These are phyloP conservation scores for Brachionus koreanus DNA, from an alignment of 1,140 invertebrate genomes.

Conservation along the genomic window DNA sequence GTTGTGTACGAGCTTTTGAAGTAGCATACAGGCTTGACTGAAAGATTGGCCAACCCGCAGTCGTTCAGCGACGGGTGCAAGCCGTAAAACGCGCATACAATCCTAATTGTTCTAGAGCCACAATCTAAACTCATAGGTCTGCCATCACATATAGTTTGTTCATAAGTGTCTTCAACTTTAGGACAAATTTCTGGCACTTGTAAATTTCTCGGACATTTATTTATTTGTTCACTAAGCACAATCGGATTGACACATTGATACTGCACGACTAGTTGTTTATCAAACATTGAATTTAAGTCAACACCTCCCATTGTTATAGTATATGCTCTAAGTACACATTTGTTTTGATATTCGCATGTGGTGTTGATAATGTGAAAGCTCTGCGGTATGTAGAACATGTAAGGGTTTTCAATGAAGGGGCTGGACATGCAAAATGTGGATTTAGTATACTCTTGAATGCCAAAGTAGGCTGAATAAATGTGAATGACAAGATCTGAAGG, in stretches of 20 bases:
- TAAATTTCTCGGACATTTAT: not conserved
- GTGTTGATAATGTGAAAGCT: not conserved
- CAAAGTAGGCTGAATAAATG: slow-evolving; percentile 32
- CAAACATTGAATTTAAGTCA: not conserved
- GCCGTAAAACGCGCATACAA: slow-evolving; percentile 23
- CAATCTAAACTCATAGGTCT: not conserved
- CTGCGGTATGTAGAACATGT: not conserved
- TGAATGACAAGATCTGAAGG: slow-evolving; percentile 6
- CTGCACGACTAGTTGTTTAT: slow-evolving; percentile 24
- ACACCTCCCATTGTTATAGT: not conserved
- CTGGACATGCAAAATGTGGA: not conserved
- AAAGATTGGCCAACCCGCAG: not conserved
- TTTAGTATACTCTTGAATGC: not conserved
- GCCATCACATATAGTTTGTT: slow-evolving; percentile 20
- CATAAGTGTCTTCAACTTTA: not conserved
- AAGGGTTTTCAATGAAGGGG: not conserved
- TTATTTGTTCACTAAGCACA: not conserved
- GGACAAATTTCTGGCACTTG: slow-evolving; percentile 16
- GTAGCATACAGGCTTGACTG: slow-evolving; percentile 22
- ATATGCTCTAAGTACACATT: not conserved
- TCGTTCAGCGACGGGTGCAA: not conserved
- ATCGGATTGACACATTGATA: slow-evolving; percentile 38
- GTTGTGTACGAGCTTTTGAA: slow-evolving; percentile 1
- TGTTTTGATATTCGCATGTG: slow-evolving; percentile 13
- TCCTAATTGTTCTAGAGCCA: not conserved